These are phyloP conservation scores for Unio pictorum DNA, from an alignment of 2,888 invertebrate species.

Conservation along the genomic window DNA sequence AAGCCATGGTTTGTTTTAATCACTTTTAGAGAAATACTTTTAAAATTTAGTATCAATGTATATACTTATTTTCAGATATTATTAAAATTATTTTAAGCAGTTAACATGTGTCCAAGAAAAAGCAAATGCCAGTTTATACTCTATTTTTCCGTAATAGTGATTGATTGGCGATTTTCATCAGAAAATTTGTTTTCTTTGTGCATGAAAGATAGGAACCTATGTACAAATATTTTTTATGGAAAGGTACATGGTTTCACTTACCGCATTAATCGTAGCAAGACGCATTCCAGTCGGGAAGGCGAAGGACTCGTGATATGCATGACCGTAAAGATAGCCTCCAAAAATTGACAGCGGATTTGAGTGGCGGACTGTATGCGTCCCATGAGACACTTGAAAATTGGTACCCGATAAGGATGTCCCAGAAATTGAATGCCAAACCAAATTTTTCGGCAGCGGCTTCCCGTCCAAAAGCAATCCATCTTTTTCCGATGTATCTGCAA, in stretches of 20 bases:
- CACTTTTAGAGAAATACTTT: too few relatives aligned
- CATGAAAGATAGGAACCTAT: background rate
- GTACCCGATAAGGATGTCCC: conserved; percentile 34
- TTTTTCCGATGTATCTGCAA: conserved; percentile 31
- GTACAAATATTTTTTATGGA: background rate
- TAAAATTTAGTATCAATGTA: too few relatives aligned
- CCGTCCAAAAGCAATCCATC: conserved; percentile 37
- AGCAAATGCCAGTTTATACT: too few relatives aligned
- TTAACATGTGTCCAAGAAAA: too few relatives aligned
- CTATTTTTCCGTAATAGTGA: too few relatives aligned
- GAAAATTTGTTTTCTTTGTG: background rate
- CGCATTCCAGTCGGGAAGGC: conserved; percentile 52
- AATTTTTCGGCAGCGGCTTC: conserved; percentile 33
- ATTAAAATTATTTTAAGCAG: too few relatives aligned
- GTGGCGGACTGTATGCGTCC: conserved; percentile 46
- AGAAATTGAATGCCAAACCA: conserved; percentile 35
- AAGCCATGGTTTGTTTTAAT: too few relatives aligned
- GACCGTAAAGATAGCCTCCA: conserved; percentile 55
- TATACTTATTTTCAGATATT: too few relatives aligned
- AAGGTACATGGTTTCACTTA: conserved; percentile 16
- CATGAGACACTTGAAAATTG: conserved; percentile 33
- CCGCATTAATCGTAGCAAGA: conserved; percentile 32
- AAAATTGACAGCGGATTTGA: conserved; percentile 45
- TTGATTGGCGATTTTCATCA: too few relatives aligned
- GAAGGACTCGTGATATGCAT: conserved; percentile 53